These are phyloP conservation scores for Neopelma chrysocephalum DNA, from an alignment of 2,797 vertebrate genomes.

Conservation along the genomic window DNA sequence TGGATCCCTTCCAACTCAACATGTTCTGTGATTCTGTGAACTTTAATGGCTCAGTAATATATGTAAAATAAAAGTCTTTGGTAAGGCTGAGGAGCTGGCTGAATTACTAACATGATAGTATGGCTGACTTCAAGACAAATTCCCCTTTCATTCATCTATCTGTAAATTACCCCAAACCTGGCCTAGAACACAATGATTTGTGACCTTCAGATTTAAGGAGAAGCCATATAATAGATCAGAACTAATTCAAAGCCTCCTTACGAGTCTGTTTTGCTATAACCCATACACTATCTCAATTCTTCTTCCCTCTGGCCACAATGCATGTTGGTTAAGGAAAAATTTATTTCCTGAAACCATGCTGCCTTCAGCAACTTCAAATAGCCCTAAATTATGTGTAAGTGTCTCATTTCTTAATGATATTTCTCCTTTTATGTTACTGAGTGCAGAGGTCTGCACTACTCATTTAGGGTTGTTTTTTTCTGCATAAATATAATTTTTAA, in stretches of 20 bases:
- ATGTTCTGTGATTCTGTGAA: neutral
- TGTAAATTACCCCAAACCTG: neutral
- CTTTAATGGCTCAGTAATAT: neutral
- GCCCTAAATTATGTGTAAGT: slow-evolving; percentile 4
- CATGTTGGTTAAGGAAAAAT: neutral
- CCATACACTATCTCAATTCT: neutral
- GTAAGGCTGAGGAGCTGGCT: neutral
- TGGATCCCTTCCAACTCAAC: neutral
- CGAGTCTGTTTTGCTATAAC: neutral
- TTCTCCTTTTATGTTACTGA: slow-evolving; percentile 9
- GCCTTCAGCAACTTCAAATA: slow-evolving; percentile 21
- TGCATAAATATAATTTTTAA: neutral
- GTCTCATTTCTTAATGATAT: slow-evolving; percentile 40
- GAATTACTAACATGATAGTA: neutral
- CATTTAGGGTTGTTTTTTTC: neutral
- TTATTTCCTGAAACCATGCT: slow-evolving; percentile 30
- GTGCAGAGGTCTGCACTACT: neutral
- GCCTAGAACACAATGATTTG: neutral
- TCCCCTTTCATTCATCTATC: neutral
- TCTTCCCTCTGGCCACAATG: neutral
- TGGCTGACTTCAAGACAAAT: neutral
- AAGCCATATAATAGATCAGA: neutral
- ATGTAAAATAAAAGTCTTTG: neutral
- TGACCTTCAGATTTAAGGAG: neutral
- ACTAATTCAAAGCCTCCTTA: neutral